Evolutionary conservation across 2,888 invertebrate species (phyloP).

Genomic region (Perizoma affinitatum): DNA sequence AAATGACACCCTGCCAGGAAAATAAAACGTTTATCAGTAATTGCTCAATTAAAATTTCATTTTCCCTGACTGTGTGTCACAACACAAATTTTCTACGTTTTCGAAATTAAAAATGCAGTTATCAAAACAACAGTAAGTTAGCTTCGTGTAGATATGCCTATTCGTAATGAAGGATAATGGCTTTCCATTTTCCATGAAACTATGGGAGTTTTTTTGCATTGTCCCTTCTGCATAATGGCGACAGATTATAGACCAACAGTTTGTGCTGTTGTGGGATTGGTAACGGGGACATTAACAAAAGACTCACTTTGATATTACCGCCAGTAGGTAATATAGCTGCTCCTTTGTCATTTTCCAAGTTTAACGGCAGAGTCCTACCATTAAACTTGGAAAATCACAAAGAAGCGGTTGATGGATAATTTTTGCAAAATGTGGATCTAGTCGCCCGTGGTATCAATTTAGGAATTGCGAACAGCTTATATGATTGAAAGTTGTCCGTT

Average conservation of each 20-base stretch:
- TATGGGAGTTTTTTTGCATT: slow-evolving; percentile 70
- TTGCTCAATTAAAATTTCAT: slow-evolving; percentile 47
- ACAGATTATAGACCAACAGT: slow-evolving; percentile 52
- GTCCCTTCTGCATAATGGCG: slow-evolving; percentile 71
- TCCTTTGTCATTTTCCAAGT: too few species aligned
- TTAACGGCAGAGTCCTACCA: slow-evolving; percentile 42
- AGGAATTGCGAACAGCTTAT: slow-evolving; percentile 31
- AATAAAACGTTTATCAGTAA: slow-evolving; percentile 35
- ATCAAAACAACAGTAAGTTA: slow-evolving; percentile 22
- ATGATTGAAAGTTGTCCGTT: slow-evolving; percentile 23
- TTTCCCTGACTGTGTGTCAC: slow-evolving; percentile 36
- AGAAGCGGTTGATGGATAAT: slow-evolving; percentile 50
- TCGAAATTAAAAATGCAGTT: slow-evolving; percentile 56
- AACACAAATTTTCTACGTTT: slow-evolving; percentile 33
- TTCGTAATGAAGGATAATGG: slow-evolving; percentile 62
- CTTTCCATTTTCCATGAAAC: slow-evolving; percentile 70
- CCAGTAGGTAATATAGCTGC: slow-evolving; percentile 14
- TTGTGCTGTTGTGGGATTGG: slow-evolving; percentile 66
- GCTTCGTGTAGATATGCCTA: slow-evolving; percentile 43
- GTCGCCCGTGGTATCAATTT: slow-evolving; percentile 14
- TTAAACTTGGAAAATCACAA: slow-evolving; percentile 66
- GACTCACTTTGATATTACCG: slow-evolving; percentile 55
- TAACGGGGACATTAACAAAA: slow-evolving; percentile 73
- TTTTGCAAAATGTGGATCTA: slow-evolving; percentile 39
- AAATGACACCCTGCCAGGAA: slow-evolving; percentile 31